These are phyloP conservation scores for Drosophila pseudotalamancana DNA, from an alignment of 2,888 invertebrate species.

Conservation along the genomic window DNA sequence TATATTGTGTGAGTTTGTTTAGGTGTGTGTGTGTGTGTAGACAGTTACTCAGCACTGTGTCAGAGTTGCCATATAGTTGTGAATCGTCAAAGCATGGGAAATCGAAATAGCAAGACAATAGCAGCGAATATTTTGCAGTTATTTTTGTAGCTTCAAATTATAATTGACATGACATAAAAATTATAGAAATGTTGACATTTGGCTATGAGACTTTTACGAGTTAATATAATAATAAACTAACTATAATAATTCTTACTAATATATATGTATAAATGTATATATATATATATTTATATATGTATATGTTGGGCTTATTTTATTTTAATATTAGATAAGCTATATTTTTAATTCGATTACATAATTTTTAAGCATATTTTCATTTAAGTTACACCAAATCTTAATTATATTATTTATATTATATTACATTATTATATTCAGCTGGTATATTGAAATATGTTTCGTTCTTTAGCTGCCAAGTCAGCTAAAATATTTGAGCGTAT, in stretches of 20 bases:
- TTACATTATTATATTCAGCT: neutral
- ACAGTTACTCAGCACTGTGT: conserved; percentile 68
- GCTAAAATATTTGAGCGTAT: conserved; percentile 13
- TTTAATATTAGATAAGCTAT: neutral
- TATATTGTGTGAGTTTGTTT: conserved; percentile 8
- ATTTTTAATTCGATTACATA: neutral
- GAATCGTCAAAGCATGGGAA: conserved; percentile 13
- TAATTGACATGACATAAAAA: neutral
- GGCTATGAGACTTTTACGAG: neutral
- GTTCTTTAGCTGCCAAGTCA: conserved; percentile 1
- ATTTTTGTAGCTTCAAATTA: neutral
- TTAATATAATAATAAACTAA: no score
- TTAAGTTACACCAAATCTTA: no score
- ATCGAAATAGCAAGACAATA: conserved; percentile 25
- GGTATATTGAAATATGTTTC: neutral
- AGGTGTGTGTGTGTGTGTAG: conserved; percentile 40
- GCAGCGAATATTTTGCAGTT: conserved; percentile 3
- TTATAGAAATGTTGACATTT: neutral
- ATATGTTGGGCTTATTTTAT: no score
- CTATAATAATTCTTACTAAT: no score
- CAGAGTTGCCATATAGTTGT: conserved; percentile 64
- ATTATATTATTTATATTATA: neutral
- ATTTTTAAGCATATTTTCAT: no score
- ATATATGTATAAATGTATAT: neutral
- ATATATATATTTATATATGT: neutral